Evolutionary conservation across 2,888 invertebrate species (phyloP), one percentile per base, ranked within the genome.

Genomic region (Autographa gamma): DNA sequence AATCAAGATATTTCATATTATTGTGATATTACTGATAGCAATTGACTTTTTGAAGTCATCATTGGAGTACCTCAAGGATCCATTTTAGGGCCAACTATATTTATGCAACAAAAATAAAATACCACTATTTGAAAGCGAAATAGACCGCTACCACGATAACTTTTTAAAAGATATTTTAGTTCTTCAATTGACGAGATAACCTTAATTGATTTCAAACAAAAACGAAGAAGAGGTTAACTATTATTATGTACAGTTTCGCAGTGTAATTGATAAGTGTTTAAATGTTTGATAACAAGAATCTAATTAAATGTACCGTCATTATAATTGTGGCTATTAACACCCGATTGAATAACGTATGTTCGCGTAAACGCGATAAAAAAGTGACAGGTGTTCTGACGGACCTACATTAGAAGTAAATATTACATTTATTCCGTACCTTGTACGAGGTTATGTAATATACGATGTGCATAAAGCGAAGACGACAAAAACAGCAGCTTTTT

Each of bases 41-140:
- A 43, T n/a, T 48, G 48, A 48, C n/a, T 6, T n/a, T 7, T 16
- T 7, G n/a, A 0, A 48, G n/a, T n/a, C n/a, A 48, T 1, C n/a
- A 48, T 48, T 48, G n/a, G 48, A n/a, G n/a, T 48, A n/a, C 48
- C 48, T 8, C 48, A 48, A 48, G 48, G 48, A n/a, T n/a, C 48
- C 3, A n/a, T 48, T n/a, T 48, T n/a, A 6, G 48, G 48, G n/a
- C n/a, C 48, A 48, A n/a, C 48, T 48, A n/a, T n/a, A 1, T n/a
- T n/a, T 48, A n/a, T 48, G n/a, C n/a, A n/a, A n/a, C n/a, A n/a
- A 48, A n/a, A 43, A 48, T n/a, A 0, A 48, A 14, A 48, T 48
- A 0, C n/a, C 48, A n/a, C 7, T 48, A 1, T 48, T 6, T n/a
- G n/a, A 43, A 48, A 7, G n/a, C n/a, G n/a, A 4, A 6, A 14